A percentile compares a stretch with the other conserved stretches of the same genome.
phyloP scores from a whole-genome alignment of 2,797 vertebrate genomes.

The Sitta carolinensis region DNA sequence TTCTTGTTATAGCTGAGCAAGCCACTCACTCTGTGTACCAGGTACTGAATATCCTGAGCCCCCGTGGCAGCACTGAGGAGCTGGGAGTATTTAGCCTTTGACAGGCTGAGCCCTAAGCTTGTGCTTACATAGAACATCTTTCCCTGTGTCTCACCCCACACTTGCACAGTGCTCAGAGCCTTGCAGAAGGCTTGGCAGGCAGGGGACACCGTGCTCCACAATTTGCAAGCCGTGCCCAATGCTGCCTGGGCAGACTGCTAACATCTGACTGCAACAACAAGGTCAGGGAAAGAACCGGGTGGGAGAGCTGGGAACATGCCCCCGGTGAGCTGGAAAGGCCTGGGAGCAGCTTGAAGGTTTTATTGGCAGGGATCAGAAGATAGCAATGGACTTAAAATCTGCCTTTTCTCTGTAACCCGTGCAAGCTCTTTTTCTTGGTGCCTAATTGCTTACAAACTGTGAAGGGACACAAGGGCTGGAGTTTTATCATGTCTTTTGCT shows the following conservation, averaged over 20 bases:
- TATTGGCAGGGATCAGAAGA: neutral
- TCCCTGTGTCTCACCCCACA: neutral
- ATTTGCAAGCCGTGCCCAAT: neutral
- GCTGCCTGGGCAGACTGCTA: neutral
- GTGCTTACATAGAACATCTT: neutral
- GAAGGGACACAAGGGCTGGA: neutral
- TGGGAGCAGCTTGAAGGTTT: neutral
- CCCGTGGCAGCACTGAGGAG: neutral
- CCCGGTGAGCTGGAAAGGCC: accelerated
- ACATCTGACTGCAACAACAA: neutral
- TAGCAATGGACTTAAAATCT: neutral
- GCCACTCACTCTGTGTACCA: neutral
- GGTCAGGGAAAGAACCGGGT: neutral
- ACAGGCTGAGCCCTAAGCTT: neutral
- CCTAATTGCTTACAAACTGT: neutral
- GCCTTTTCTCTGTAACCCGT: neutral
- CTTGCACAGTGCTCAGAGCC: neutral
- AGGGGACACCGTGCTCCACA: accelerated
- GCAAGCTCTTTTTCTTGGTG: neutral
- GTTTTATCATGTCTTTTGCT: neutral
- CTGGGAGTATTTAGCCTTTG: neutral
- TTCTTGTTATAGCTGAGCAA: neutral
- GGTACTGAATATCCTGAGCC: neutral
- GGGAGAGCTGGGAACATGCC: neutral
- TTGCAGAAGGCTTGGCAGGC: neutral